Base-by-base conservation (phyloP, 2,797 vertebrate species). In the Pyrocephalus nanus region DNA sequence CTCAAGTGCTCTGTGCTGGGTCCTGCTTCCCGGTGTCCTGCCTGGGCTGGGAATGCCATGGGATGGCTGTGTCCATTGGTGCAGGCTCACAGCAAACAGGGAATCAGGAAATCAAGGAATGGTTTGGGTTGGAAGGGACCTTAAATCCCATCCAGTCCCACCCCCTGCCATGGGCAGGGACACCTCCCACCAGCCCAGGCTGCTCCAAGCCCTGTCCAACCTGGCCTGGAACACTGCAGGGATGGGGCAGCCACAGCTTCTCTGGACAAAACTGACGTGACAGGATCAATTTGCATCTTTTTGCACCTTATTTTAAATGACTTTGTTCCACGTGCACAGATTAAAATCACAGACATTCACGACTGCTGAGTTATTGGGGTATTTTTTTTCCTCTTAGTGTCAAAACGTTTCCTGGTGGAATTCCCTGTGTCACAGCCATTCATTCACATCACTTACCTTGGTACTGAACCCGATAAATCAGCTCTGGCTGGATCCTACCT, bases 321-420 rank as follows among this genome's bases (percentile, higher is more conserved):
- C 38, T 71, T 53, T 3, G 0, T 36, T 27, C 9, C 55, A 30
- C 0, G 0, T 30, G 60, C 27, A 25, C 6, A 1, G 73, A 32
- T 30, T 5, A 17, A 15, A 64, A 47, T 22, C 76, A 8, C 60
- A 43, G 54, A 26, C 23, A 45, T 58, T 55, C 0, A 0, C 11
- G 2, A 2, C 27, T 2, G 12, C 15, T 9, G 53, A 54, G 58
- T 60, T 66, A 72, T 8, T 45, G 25, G 26, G 9, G 5, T 32
- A 9, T 16, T 34, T 48, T 36, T 36, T 29, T 11, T 4, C 13
- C 29, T 16, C 42, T 45, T 13, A 60, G 76, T 19, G 19, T 53
- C 76, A 65, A 61, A 90, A 69, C 43, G 53, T 3, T 15, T 30
- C 18, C 67, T 15, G 15, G 48, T 29, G 54, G 47, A 60, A 60